Base-by-base conservation (phyloP, 2,888 invertebrate species). In the Lathronympha strigana region DNA sequence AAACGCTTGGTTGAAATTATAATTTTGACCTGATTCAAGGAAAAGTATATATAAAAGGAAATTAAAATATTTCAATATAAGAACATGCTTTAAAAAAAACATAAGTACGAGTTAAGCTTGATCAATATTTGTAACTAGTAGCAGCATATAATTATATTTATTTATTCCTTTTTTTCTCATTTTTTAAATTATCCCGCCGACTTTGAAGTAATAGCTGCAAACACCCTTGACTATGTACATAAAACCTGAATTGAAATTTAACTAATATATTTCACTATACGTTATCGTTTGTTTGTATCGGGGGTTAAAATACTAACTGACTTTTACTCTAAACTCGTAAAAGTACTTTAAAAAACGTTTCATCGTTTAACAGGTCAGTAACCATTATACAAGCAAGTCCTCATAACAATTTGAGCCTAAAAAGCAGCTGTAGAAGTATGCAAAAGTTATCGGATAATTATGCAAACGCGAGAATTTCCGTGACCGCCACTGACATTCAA, bases 401-500 rank as follows among this genome's bases (percentile, higher is more conserved):
- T 33, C 63, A 23, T 58, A 64, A 36, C 64, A 64, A 53, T 53
- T 64, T 60, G 33, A 77, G 75, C 76, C 72, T 73, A 72, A 76
- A 76, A 73, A 74, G 73, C 72, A 73, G 72, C 75, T 73, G 77
- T 77, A 77, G 77, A 78, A 79, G 75, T 82, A 81, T 81, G 79
- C 78, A 80, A 80, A 81, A 77, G 81, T 75, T 77, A 76, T 77
- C 70, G 77, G 76, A 82, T 80, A 80, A 79, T 82, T 81, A 83
- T 82, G 80, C 72, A 81, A 83, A 82, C 70, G 63, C 69, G 68
- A 73, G 73, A 76, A 77, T 79, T 71, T 69, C 64, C 69, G 73
- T 76, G 75, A 78, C 77, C 78, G 74, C 77, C 72, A 76, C 77
- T 79, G 78, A 77, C 77, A 76, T 79, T 77, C 73, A 77, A 77